Conservation (phyloP, 2,113 vertebrate genomes). For the Oryzias celebensis region DNA sequence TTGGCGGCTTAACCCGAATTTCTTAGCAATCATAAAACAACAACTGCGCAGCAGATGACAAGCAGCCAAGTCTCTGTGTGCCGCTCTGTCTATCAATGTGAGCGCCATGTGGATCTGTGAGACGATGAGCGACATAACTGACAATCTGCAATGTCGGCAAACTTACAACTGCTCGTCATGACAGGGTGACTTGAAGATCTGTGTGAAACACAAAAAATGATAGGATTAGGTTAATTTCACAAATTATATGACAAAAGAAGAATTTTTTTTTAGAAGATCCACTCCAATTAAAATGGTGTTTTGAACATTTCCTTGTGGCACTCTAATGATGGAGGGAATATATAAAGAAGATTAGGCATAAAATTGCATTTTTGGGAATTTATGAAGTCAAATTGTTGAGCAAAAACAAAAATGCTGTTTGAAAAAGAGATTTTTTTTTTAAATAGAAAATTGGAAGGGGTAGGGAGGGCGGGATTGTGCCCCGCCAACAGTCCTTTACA, state of each 20-base stretch:
- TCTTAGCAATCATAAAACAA: conserved; percentile 38
- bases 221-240: too few relatives aligned
- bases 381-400: too few relatives aligned
- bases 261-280: not conserved
- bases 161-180: conserved; percentile 78
- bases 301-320: too few relatives aligned
- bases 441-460: too few relatives aligned
- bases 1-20: conserved; percentile 24
- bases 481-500: too few relatives aligned
- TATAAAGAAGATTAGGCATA: too few relatives aligned
- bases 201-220: conserved; percentile 12
- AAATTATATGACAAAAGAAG: not conserved
- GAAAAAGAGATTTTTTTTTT: too few relatives aligned
- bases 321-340: too few relatives aligned
- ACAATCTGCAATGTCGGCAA: not conserved
- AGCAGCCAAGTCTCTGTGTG: conserved; percentile 3
- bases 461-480: too few relatives aligned
- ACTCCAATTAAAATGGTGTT: too few relatives aligned
- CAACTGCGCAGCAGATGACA: conserved; percentile 24
- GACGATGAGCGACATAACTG: not conserved
- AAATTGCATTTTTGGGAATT: too few relatives aligned
- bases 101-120: not conserved
- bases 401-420: too few relatives aligned
- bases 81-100: conserved; percentile 11
- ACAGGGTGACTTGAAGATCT: conserved; percentile 72